phyloP scores from a whole-genome alignment of 2,113 vertebrate genomes.

The Oceanodroma tethys region DNA sequence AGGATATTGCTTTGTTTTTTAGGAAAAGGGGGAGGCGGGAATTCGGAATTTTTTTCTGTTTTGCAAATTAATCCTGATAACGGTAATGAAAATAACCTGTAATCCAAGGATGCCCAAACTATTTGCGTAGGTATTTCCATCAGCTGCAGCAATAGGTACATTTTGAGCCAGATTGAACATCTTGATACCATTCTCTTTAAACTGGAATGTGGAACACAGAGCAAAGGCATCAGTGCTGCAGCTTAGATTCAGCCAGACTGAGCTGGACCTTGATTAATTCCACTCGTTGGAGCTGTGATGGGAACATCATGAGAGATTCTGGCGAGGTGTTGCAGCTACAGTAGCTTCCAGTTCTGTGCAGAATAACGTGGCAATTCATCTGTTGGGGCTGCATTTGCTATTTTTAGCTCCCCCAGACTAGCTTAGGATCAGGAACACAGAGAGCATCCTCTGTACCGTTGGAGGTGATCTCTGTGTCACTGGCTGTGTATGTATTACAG shows the following conservation, averaged over 20 bases:
- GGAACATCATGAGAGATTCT: neutral
- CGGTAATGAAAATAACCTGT: neutral
- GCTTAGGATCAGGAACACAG: neutral
- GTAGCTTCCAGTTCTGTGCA: neutral
- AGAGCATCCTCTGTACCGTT: rapidly evolving
- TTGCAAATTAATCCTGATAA: neutral
- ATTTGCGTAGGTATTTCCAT: neutral
- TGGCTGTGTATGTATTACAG: neutral
- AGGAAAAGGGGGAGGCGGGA: rapidly evolving
- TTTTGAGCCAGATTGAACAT: neutral
- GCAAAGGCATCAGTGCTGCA: neutral
- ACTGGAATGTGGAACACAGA: neutral
- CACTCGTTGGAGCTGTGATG: neutral
- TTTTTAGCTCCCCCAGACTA: neutral
- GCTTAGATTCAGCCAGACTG: neutral
- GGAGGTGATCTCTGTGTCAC: neutral
- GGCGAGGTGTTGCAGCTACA: neutral
- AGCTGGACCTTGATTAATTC: neutral
- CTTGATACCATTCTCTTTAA: neutral
- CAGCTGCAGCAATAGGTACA: neutral
- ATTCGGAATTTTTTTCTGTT: neutral
- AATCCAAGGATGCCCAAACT: neutral
- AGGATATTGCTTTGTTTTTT: neutral
- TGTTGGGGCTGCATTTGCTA: neutral
- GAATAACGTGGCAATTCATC: neutral